Conservation (phyloP, 2,797 vertebrate genomes). For the Margarornis squamiger region DNA sequence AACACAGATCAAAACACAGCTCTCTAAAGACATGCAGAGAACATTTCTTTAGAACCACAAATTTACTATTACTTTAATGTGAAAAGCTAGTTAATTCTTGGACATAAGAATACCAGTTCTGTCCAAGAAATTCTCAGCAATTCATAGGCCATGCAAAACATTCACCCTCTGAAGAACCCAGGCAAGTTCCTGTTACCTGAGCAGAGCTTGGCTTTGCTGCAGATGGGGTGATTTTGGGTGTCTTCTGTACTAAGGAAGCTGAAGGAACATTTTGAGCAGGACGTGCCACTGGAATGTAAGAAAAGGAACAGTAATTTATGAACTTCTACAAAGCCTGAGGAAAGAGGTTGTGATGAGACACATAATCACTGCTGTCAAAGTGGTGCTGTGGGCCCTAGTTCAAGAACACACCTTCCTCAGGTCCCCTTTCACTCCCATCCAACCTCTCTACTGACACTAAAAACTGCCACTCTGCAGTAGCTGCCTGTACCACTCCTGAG, state of each 20-base stretch:
- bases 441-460: background rate
- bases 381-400: background rate
- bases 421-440: background rate
- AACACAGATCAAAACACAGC: background rate
- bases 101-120: background rate
- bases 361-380: background rate
- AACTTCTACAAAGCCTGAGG: background rate
- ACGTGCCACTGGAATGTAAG: slow-evolving; percentile 45
- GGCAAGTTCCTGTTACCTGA: slow-evolving; percentile 76
- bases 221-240: slow-evolving; percentile 67
- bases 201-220: slow-evolving; percentile 68
- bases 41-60: background rate
- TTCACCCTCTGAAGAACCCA: background rate
- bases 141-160: background rate
- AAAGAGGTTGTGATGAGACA: background rate
- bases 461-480: background rate
- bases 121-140: background rate
- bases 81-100: background rate
- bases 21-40: background rate
- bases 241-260: slow-evolving; percentile 77
- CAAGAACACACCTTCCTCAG: background rate
- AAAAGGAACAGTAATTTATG: background rate
- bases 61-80: background rate
- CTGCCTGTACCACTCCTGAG: background rate
- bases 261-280: slow-evolving; percentile 73